Conservation (phyloP, 2,797 vertebrate species). For the Pangasius macronema region DNA sequence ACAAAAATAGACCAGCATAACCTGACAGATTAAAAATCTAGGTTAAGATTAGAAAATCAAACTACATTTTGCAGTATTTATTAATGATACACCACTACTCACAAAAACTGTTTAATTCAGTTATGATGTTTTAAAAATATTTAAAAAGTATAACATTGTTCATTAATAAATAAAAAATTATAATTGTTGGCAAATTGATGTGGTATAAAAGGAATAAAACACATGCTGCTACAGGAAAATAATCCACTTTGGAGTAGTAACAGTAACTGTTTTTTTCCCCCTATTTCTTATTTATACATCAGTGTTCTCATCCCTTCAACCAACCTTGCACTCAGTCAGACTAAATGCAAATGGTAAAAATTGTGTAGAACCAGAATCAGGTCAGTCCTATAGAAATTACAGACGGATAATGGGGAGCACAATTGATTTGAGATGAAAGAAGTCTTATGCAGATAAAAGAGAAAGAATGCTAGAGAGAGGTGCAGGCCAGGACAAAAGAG, state of each 20-base stretch:
- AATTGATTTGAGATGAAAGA: conserved; percentile 23
- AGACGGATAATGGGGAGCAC: conserved; percentile 51
- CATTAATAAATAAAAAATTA: too few relatives aligned
- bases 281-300: not conserved
- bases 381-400: conserved; percentile 49
- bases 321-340: conserved; percentile 53
- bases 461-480: not conserved
- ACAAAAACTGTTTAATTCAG: not conserved
- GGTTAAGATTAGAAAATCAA: not conserved
- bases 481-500: not conserved
- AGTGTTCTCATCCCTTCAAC: conserved; percentile 38
- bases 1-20: not conserved
- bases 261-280: too few relatives aligned
- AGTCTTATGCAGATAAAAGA: conserved; percentile 34
- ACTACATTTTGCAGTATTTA: not conserved
- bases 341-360: conserved; percentile 68
- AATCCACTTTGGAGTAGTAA: not conserved
- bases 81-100: not conserved
- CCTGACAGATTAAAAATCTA: not conserved
- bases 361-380: conserved; percentile 53
- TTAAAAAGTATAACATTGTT: too few relatives aligned
- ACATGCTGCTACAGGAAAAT: not conserved
- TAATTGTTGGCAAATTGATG: too few relatives aligned
- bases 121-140: not conserved
- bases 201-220: not conserved